These are phyloP conservation scores for Pemphredon lugubris DNA, from an alignment of 2,888 invertebrate genomes.

Conservation along the genomic window DNA sequence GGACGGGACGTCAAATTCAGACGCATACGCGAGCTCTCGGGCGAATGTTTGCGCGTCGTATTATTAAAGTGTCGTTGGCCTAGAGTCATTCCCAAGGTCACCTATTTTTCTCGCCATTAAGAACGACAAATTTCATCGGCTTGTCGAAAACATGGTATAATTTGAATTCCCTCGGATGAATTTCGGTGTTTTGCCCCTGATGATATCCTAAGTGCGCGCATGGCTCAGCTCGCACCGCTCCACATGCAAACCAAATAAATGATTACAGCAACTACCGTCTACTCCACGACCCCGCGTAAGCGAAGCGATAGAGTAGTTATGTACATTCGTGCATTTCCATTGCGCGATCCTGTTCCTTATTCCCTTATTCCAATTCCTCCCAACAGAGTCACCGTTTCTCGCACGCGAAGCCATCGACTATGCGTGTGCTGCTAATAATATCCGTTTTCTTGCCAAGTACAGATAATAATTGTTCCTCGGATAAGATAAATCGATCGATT, in stretches of 20 bases:
- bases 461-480: constrained; percentile 1
- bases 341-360: constrained; percentile 21
- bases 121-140: constrained; percentile 17
- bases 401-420: too few relatives aligned
- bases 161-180: constrained; percentile 31
- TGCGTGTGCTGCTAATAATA: too few relatives aligned
- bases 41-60: constrained; percentile 30
- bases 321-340: constrained; percentile 11
- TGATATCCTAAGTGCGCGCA: too few relatives aligned
- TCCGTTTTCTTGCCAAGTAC: too few relatives aligned
- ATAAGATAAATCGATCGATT: constrained; percentile 5
- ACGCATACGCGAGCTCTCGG: too few relatives aligned
- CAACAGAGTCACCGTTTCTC: too few relatives aligned
- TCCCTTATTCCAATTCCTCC: too few relatives aligned
- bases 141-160: constrained; percentile 8
- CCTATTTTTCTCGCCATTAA: constrained; percentile 27
- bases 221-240: constrained; percentile 13
- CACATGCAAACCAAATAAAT: constrained; percentile 56
- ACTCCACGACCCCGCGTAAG: background rate
- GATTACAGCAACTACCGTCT: constrained; percentile 22
- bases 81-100: constrained; percentile 37
- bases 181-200: constrained; percentile 1
- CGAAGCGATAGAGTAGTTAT: too few relatives aligned
- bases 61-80: constrained; percentile 53
- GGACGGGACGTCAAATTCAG: too few relatives aligned